phyloP scores from a whole-genome alignment of 2,888 invertebrate species.

The Neoascia interrupta region DNA sequence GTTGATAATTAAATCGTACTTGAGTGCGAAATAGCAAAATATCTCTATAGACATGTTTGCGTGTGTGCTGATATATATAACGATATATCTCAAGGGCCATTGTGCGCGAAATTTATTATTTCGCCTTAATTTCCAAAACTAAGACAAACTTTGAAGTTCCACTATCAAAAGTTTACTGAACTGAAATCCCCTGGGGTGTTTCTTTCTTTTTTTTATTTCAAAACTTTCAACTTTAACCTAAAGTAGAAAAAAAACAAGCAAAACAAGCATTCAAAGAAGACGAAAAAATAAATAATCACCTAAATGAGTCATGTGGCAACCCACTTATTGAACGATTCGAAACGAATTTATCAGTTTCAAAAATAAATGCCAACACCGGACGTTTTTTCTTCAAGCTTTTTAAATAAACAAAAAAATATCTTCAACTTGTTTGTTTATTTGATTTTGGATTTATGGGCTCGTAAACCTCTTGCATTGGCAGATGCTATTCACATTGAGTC shows the following conservation, averaged over 20 bases:
- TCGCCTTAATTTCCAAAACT: no score
- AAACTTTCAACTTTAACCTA: background rate
- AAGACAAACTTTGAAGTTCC: no score
- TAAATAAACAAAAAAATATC: conserved; percentile 35
- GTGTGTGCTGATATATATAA: conserved; percentile 1
- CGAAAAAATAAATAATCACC: conserved; percentile 9
- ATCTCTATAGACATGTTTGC: no score
- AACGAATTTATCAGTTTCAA: conserved; percentile 25
- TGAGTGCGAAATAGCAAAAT: no score
- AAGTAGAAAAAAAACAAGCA: background rate
- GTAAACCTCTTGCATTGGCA: conserved; percentile 17
- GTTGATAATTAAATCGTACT: conserved; percentile 55
- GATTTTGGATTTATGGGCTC: conserved; percentile 43
- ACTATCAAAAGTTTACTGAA: no score
- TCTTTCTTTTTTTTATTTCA: no score
- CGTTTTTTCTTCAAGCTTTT: background rate
- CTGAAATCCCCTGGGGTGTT: no score
- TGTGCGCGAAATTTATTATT: no score
- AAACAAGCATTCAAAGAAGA: background rate
- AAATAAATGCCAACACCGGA: no score
- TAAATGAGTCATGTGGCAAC: conserved; percentile 9
- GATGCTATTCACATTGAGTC: conserved; percentile 13
- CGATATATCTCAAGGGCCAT: no score
- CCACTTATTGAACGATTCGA: conserved; percentile 14
- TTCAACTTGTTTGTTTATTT: conserved; percentile 19